Percentiles rank a stretch among this genome's conserved stretches.
Evolutionary conservation across 2,888 invertebrate species (phyloP).

Genomic region (Stratiomys singularior): DNA sequence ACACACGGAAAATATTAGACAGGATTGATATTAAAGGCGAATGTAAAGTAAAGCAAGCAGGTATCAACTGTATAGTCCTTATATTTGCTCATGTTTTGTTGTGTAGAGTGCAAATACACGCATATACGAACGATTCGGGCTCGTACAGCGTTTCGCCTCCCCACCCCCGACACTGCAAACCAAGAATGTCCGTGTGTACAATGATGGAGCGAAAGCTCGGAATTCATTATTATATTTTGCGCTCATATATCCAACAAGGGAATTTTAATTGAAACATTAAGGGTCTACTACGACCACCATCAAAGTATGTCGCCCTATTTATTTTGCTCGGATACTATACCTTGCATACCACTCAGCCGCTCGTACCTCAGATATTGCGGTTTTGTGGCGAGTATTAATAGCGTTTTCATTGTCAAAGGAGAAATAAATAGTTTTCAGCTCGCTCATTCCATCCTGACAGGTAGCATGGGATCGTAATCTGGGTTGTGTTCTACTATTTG

Average conservation of each 20-base stretch:
- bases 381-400: constrained; percentile 37
- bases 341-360: background rate
- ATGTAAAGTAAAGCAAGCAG: background rate
- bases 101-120: background rate
- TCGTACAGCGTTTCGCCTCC: background rate
- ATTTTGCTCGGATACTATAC: constrained; percentile 27
- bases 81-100: background rate
- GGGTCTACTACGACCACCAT: constrained; percentile 57
- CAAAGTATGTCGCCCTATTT: constrained; percentile 43
- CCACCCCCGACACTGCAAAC: background rate
- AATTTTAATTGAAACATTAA: constrained; percentile 63
- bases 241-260: constrained; percentile 50
- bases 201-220: constrained; percentile 17
- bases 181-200: background rate
- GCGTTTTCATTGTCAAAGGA: constrained; percentile 42
- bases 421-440: constrained; percentile 42
- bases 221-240: constrained; percentile 47
- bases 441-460: constrained; percentile 33
- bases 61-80: constrained; percentile 11
- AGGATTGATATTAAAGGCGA: constrained; percentile 37
- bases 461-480: constrained; percentile 16
- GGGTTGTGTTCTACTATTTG: constrained; percentile 28
- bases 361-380: constrained; percentile 33
- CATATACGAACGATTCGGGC: background rate
- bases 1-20: constrained; percentile 38